These are phyloP conservation scores for Cistogaster globosa DNA, from an alignment of 2,888 invertebrate genomes.

Conservation along the genomic window DNA sequence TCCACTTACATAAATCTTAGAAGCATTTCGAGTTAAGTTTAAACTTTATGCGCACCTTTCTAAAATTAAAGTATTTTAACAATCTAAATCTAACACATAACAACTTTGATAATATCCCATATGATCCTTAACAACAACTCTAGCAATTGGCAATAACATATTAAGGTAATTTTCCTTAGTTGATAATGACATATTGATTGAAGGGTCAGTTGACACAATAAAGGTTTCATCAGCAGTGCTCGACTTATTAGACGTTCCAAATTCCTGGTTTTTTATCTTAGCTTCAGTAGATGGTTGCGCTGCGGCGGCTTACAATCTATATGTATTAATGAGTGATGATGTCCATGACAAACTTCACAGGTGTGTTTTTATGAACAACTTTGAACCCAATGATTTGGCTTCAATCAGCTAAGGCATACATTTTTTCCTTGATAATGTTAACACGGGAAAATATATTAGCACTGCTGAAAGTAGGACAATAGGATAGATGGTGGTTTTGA, in stretches of 20 bases:
- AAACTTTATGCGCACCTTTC: not conserved
- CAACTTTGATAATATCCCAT: not conserved
- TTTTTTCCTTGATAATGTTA: not conserved
- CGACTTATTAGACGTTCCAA: too few relatives aligned
- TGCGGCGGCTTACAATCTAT: not conserved
- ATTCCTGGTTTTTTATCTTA: too few relatives aligned
- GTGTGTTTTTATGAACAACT: not conserved
- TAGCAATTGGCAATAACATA: not conserved
- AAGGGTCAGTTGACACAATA: not conserved
- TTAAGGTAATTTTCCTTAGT: not conserved
- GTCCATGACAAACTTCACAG: too few relatives aligned
- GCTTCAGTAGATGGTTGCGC: too few relatives aligned
- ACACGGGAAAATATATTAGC: not conserved
- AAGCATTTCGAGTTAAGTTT: not conserved
- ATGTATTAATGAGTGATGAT: not conserved
- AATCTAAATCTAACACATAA: not conserved
- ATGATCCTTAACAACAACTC: not conserved
- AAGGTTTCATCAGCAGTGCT: not conserved
- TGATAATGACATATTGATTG: not conserved
- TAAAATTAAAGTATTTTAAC: constrained; percentile 1
- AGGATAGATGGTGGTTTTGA: too few relatives aligned
- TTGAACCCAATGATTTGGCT: not conserved
- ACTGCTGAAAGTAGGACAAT: too few relatives aligned
- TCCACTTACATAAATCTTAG: constrained; percentile 16
- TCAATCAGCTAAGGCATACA: not conserved